phyloP scores from a whole-genome alignment of 2,113 vertebrate species.

The Nibea coibor region DNA sequence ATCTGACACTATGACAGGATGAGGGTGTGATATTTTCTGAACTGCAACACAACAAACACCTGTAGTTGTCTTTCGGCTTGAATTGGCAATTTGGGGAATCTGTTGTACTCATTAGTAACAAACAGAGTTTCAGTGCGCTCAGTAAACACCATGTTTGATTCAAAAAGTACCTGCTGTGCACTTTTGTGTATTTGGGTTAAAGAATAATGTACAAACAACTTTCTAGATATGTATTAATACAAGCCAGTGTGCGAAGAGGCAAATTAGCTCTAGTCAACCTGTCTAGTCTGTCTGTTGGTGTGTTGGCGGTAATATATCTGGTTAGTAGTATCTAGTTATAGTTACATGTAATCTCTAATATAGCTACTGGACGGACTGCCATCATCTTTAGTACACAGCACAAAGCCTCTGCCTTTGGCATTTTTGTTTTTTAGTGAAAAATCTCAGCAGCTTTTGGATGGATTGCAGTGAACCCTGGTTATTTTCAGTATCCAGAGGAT shows the following conservation, averaged over 20 bases:
- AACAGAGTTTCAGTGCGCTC: background rate
- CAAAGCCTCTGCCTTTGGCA: background rate
- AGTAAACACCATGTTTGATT: conserved; percentile 1
- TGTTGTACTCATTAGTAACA: conserved; percentile 42
- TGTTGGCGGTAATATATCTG: background rate
- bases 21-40: conserved; percentile 33
- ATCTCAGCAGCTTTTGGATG: background rate
- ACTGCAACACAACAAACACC: conserved; percentile 46
- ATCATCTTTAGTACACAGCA: no score
- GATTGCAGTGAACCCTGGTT: background rate
- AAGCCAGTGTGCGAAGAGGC: background rate
- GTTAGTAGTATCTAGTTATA: background rate
- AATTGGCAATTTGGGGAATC: conserved; percentile 39
- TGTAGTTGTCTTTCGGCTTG: conserved; percentile 39
- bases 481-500: background rate
- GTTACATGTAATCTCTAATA: background rate
- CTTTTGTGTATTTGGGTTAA: background rate
- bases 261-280: background rate
- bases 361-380: background rate
- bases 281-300: background rate
- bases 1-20: conserved; percentile 59
- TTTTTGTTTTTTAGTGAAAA: background rate
- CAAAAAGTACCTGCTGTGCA: background rate
- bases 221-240: background rate
- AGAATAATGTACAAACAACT: background rate